Evolutionary conservation across 2,888 invertebrate genomes (phyloP).

Genomic region (Apoda limacodes): DNA sequence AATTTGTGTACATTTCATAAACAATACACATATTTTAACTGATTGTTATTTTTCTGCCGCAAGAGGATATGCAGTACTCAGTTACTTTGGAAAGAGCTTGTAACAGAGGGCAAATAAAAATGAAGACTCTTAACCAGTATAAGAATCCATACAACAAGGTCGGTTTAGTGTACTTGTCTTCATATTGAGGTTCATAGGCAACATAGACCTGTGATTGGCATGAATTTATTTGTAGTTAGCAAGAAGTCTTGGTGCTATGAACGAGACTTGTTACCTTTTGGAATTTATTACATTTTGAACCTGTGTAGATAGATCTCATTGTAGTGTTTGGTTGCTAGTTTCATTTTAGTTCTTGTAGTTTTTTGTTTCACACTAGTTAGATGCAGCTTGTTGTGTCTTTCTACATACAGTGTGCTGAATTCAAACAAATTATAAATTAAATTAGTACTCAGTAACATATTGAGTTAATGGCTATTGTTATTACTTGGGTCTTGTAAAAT

Average conservation of each 20-base stretch:
- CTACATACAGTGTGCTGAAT: no score
- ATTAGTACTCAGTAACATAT: no score
- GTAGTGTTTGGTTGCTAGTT: no score
- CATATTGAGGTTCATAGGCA: constrained; percentile 35
- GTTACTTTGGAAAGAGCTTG: constrained; percentile 52
- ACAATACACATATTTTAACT: constrained; percentile 17
- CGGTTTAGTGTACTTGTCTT: constrained; percentile 33
- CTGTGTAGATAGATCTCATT: no score
- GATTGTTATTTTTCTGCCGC: constrained; percentile 44
- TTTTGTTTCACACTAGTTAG: no score
- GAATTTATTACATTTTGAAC: no score
- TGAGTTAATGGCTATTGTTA: no score
- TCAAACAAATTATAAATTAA: no score
- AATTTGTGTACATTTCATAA: no score
- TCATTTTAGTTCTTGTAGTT: no score
- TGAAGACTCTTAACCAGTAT: constrained; percentile 58
- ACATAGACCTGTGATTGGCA: constrained; percentile 26
- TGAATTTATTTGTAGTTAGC: constrained; percentile 2
- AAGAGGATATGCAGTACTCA: constrained; percentile 66
- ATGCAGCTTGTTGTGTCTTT: no score
- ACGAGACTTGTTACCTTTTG: constrained; percentile 14
- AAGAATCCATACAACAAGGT: constrained; percentile 62
- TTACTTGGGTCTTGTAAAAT: no score
- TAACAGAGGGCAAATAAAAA: constrained; percentile 54
- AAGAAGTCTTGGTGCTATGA: neutral